Conservation (phyloP, 2,113 vertebrate genomes). For the Archocentrus centrarchus region DNA sequence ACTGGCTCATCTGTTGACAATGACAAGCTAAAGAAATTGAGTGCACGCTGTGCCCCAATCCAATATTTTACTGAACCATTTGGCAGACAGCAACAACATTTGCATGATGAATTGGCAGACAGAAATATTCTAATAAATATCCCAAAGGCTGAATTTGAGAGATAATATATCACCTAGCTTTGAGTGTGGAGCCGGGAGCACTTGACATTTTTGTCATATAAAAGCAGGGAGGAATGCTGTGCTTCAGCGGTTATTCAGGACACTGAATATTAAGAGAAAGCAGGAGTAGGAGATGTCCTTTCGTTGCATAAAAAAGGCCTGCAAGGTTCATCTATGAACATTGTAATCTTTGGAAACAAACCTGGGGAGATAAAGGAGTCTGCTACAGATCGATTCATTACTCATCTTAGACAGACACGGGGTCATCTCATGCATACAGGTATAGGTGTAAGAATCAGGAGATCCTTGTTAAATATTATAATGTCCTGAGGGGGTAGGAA, state of each 20-base stretch:
- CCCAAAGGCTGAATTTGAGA: constrained; percentile 56
- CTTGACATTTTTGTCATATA: constrained; percentile 69
- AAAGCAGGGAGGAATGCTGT: constrained; percentile 51
- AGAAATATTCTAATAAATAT: constrained; percentile 63
- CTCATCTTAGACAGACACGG: constrained; percentile 21
- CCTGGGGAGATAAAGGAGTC: neutral
- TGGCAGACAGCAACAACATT: constrained; percentile 36
- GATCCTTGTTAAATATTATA: neutral
- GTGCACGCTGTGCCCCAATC: constrained; percentile 8
- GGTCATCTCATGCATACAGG: constrained; percentile 6
- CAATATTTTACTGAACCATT: constrained; percentile 36
- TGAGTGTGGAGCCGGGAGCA: constrained; percentile 46
- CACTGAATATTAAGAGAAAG: constrained; percentile 59
- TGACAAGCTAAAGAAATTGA: constrained; percentile 11
- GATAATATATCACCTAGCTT: constrained; percentile 60
- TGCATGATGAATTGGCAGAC: constrained; percentile 65
- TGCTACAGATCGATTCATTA: constrained; percentile 42
- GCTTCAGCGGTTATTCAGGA: constrained; percentile 62
- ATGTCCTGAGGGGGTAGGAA: neutral
- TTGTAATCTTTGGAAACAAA: constrained; percentile 41
- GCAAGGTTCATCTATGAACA: constrained; percentile 29
- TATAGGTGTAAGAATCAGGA: neutral
- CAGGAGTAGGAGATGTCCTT: constrained; percentile 31
- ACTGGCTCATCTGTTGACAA: constrained; percentile 25
- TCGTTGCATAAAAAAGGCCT: constrained; percentile 29